These are phyloP conservation scores for Labeo rohita DNA, from an alignment of 2,113 vertebrate genomes.

Conservation along the genomic window DNA sequence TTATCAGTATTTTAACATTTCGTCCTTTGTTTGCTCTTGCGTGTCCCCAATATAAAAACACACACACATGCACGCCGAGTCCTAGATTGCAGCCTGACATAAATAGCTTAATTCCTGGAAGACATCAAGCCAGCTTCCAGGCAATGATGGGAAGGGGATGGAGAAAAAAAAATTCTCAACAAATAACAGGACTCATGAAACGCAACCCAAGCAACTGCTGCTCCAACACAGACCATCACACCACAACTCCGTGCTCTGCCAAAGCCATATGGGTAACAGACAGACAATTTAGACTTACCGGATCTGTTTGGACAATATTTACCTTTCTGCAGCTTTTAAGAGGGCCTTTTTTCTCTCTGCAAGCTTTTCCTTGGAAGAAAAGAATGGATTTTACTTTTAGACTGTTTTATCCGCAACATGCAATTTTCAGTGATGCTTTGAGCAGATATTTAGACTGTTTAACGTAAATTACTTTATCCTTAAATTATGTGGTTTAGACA, in stretches of 20 bases:
- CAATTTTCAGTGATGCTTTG: not conserved
- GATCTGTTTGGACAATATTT: slow-evolving; percentile 33
- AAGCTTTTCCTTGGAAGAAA: slow-evolving; percentile 80
- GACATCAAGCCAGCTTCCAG: slow-evolving; percentile 64
- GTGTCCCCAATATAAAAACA: slow-evolving; percentile 46
- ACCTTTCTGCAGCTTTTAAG: slow-evolving; percentile 88
- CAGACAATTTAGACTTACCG: not conserved
- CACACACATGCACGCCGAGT: slow-evolving; percentile 48
- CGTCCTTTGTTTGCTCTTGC: not conserved
- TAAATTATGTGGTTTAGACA: not conserved
- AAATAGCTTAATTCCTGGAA: slow-evolving; percentile 77
- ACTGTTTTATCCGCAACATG: not conserved
- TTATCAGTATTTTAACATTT: not conserved
- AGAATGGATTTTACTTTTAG: not conserved
- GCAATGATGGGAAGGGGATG: slow-evolving; percentile 56
- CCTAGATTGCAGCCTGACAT: slow-evolving; percentile 57
- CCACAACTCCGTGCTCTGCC: slow-evolving; percentile 19
- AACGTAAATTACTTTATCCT: not conserved
- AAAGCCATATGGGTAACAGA: not conserved
- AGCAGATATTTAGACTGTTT: not conserved
- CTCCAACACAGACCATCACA: not conserved
- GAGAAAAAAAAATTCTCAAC: slow-evolving; percentile 55
- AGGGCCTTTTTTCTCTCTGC: slow-evolving; percentile 83
- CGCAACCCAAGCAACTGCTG: slow-evolving; percentile 36
- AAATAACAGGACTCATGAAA: slow-evolving; percentile 68